phyloP scores from a whole-genome alignment of 2,888 invertebrate genomes.

The Acrobasis suavella region DNA sequence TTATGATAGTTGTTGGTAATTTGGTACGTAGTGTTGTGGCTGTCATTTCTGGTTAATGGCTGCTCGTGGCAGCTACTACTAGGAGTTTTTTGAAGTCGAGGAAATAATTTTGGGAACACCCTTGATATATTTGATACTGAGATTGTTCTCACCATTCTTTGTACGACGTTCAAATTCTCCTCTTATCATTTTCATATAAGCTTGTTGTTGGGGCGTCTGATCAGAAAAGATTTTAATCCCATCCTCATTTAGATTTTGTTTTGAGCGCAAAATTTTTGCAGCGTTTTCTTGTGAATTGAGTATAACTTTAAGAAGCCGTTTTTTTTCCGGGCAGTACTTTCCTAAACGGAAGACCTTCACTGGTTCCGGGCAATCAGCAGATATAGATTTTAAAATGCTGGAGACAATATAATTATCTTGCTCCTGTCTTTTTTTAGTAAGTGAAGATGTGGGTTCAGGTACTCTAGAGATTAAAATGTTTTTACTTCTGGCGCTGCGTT shows the following conservation, averaged over 20 bases:
- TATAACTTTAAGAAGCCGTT: not conserved
- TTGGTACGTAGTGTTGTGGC: not conserved
- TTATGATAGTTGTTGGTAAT: not conserved
- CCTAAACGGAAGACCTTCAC: not conserved
- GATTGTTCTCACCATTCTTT: slow-evolving; percentile 5
- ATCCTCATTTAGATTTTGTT: not conserved
- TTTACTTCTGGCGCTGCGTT: no score
- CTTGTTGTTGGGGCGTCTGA: slow-evolving; percentile 10
- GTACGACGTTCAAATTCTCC: not conserved
- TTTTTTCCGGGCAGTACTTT: not conserved
- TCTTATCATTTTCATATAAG: not conserved
- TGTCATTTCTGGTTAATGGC: not conserved
- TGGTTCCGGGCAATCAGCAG: no score
- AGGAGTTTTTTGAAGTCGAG: not conserved
- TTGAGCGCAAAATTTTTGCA: not conserved
- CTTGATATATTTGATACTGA: slow-evolving; percentile 7
- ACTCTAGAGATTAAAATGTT: no score
- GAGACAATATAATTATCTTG: no score
- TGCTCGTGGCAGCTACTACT: slow-evolving; percentile 1
- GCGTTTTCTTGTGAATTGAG: not conserved
- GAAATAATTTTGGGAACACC: slow-evolving; percentile 4
- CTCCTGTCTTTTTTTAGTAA: no score
- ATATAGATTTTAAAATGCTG: no score
- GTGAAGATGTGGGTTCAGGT: no score
- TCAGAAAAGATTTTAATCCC: slow-evolving; percentile 1